Conservation (phyloP, 2,888 invertebrate species). For the Noctua fimbriata region DNA sequence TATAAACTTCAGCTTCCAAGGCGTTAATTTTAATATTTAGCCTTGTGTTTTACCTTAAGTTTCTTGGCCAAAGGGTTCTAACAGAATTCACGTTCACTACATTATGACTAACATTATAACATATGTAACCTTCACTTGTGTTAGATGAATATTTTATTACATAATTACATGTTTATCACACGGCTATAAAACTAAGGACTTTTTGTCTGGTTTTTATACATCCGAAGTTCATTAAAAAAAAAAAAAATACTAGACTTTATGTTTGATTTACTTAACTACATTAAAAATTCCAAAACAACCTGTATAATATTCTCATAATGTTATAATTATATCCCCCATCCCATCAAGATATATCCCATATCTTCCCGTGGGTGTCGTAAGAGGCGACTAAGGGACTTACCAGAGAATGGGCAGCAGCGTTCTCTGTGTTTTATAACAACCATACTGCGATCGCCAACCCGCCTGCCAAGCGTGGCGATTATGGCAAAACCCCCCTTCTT, state of each 20-base stretch:
- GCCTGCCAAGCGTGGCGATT: too few species aligned
- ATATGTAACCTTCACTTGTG: constrained; percentile 45
- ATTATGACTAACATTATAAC: constrained; percentile 39
- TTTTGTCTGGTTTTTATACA: constrained; percentile 18
- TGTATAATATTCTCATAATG: not conserved
- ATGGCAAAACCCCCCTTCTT: too few species aligned
- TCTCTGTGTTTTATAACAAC: too few species aligned
- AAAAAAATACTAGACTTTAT: not conserved
- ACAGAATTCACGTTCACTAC: constrained; percentile 30
- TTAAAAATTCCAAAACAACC: not conserved
- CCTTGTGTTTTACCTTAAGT: constrained; percentile 35
- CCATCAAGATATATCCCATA: too few species aligned
- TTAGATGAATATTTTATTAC: constrained; percentile 34
- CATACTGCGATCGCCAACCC: too few species aligned
- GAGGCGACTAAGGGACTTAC: too few species aligned
- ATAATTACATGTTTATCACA: constrained; percentile 12
- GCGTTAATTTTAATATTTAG: constrained; percentile 2
- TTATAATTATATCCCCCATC: too few species aligned
- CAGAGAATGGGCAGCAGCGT: too few species aligned
- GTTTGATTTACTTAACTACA: not conserved
- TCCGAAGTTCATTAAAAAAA: too few species aligned
- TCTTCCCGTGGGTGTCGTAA: too few species aligned
- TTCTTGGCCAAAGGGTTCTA: constrained; percentile 17
- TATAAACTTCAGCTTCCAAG: not conserved
- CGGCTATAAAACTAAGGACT: constrained; percentile 10